Conservation (phyloP, 2,888 invertebrate species). For the Nemapogon koenigi region DNA sequence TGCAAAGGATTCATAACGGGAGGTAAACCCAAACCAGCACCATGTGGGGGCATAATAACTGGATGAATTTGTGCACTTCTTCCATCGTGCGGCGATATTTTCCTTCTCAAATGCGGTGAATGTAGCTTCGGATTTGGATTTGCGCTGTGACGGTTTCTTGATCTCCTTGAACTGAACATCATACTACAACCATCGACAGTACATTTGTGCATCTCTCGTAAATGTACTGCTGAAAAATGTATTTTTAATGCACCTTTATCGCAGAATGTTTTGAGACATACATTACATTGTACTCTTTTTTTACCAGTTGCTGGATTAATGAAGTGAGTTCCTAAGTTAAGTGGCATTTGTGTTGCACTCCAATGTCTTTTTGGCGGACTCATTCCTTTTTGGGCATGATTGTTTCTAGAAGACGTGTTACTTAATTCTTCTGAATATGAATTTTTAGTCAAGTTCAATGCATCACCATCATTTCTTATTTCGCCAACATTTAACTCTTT, state of each 20-base stretch:
- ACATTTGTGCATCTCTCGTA: conserved; percentile 99
- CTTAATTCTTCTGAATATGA: conserved; percentile 38
- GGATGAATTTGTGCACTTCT: conserved; percentile 88
- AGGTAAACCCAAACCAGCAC: conserved; percentile 67
- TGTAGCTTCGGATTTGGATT: conserved; percentile 98
- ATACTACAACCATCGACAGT: conserved; percentile 98
- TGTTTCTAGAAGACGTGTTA: conserved; percentile 43
- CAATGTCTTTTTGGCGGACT: conserved; percentile 82
- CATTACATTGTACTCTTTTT: conserved; percentile 97
- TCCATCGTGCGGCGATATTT: conserved; percentile 94
- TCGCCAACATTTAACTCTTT: conserved; percentile 38
- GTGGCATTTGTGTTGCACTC: conserved; percentile 78
- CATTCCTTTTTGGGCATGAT: conserved; percentile 68
- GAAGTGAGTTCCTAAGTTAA: conserved; percentile 86
- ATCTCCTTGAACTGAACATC: conserved; percentile 98
- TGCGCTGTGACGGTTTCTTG: conserved; percentile 95
- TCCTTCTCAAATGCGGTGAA: conserved; percentile 90
- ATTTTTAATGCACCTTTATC: conserved; percentile 99
- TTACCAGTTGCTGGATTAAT: conserved; percentile 94
- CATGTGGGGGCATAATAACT: conserved; percentile 76
- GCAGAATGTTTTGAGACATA: conserved; percentile 98
- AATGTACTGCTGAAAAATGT: conserved; percentile 97
- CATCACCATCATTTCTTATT: conserved; percentile 40
- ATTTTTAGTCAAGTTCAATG: conserved; percentile 56
- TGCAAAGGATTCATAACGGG: conserved; percentile 74